Evolutionary conservation across 1,140 invertebrate species (phyloP), one percentile per base, ranked within the genome.

Genomic region (Parasteatoda tepidariorum): DNA sequence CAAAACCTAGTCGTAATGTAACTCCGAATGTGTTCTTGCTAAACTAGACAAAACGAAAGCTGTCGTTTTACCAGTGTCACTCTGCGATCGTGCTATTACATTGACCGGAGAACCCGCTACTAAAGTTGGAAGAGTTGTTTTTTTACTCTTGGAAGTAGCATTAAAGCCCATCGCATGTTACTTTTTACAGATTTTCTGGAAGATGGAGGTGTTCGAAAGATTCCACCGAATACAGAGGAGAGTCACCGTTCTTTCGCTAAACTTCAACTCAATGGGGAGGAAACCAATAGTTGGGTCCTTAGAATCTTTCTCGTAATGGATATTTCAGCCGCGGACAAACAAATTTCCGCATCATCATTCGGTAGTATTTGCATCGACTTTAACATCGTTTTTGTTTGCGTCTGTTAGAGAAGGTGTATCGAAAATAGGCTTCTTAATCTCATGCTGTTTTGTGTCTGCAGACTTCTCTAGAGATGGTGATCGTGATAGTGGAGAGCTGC

Each of bases 81-180:
- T 98, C 87, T 99, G 98, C 71, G 97, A 97, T 89, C 99, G 98
- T 4, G 98, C 98, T 86, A 99, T 99, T 93, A 99, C 95, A 90
- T 99, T 99, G 88, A 95, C 94, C 34, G 96, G 96, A 9, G 97
- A 97, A 90, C 98, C 94, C 57, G 95, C 95, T n/a, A 99, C 89
- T n/a, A 99, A 90, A 57, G 95, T 94, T n/a, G 98, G 98, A 82
- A 99, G 90, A 7, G 97, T 96, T 41, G 96, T 96, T 92, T 99
- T 97, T 91, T 98, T 95, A 87, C 99, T 99, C 92, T 98, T 98
- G 1, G 97, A 99, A 13, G 98, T 98, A 15, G 95, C 97, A n/a
- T n/a, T 97, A 87, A 99, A 99, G 18, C 97, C 97, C 96, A 99
- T 98, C 11, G 92, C 93, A 90, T 98, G 99, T 94, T 76, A 97